phyloP scores from a whole-genome alignment of 64 coral and sea anemone species.

The Platygyra sinensis region DNA sequence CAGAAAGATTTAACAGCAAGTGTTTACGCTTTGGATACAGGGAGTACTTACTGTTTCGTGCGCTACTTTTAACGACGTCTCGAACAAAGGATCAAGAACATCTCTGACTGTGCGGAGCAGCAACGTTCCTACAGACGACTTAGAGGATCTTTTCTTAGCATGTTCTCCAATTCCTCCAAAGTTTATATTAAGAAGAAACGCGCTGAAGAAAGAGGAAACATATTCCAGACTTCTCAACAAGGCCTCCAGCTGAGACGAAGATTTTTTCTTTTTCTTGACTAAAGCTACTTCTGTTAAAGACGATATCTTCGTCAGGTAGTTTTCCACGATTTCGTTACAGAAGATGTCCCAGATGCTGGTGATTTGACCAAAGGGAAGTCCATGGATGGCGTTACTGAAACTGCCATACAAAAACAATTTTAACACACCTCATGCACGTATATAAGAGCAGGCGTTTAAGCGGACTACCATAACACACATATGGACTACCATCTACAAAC shows the following conservation, averaged over 20 bases:
- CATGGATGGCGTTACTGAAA: constrained; percentile 25
- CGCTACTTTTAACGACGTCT: not conserved
- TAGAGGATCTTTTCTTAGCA: constrained; percentile 23
- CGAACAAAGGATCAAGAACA: constrained; percentile 56
- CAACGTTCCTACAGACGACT: constrained; percentile 32
- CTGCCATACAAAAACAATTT: not conserved
- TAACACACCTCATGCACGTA: too few species aligned
- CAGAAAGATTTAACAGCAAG: not conserved
- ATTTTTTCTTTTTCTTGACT: constrained; percentile 1
- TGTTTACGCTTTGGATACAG: too few species aligned
- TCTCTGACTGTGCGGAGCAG: not conserved
- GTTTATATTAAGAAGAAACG: constrained; percentile 60
- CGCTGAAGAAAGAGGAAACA: constrained; percentile 39
- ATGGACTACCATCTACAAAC: too few species aligned
- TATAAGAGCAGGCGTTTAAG: too few species aligned
- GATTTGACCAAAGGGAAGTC: constrained; percentile 44
- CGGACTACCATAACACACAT: too few species aligned
- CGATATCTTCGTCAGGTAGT: not conserved
- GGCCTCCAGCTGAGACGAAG: not conserved
- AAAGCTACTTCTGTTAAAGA: not conserved
- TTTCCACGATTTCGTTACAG: constrained; percentile 28
- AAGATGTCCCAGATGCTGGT: constrained; percentile 44
- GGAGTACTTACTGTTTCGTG: constrained; percentile 35
- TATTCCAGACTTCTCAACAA: constrained; percentile 12
- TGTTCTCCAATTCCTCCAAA: constrained; percentile 75